Percentiles rank a stretch among this genome's conserved stretches.
Evolutionary conservation across 2,888 invertebrate species (phyloP).

Genomic region (Acanthopleura granulata): DNA sequence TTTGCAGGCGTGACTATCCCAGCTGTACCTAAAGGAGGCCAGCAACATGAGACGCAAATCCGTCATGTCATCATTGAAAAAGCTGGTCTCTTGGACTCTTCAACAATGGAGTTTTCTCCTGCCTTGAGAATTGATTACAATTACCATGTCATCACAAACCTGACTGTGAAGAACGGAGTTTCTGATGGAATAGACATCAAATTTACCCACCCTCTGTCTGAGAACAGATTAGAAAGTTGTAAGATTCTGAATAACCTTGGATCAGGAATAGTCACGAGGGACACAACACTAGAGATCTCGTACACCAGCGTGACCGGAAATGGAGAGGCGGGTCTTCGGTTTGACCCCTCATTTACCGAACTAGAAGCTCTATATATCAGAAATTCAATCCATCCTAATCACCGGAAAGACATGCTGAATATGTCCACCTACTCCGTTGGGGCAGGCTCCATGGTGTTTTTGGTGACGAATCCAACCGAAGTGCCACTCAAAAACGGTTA

Average conservation of each 20-base stretch:
- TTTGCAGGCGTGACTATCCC: constrained; percentile 56
- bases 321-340: constrained; percentile 87
- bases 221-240: constrained; percentile 79
- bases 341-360: constrained; percentile 86
- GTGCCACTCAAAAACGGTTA: constrained; percentile 30
- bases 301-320: constrained; percentile 87
- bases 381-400: constrained; percentile 46
- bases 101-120: constrained; percentile 77
- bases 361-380: constrained; percentile 62
- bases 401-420: background rate
- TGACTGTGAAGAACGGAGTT: constrained; percentile 84
- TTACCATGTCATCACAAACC: constrained; percentile 69
- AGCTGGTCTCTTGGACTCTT: constrained; percentile 93
- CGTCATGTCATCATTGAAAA: constrained; percentile 51
- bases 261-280: constrained; percentile 90
- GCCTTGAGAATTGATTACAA: constrained; percentile 75
- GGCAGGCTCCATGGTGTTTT: constrained; percentile 44
- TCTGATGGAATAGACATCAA: constrained; percentile 94
- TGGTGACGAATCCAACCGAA: constrained; percentile 43
- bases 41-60: constrained; percentile 43
- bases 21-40: constrained; percentile 45
- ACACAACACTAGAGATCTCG: constrained; percentile 74
- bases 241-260: constrained; percentile 72
- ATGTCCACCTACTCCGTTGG: constrained; percentile 27
- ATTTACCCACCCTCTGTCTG: constrained; percentile 90